Base-by-base conservation (phyloP, 2,113 vertebrate species). In the Arenaria interpres region DNA sequence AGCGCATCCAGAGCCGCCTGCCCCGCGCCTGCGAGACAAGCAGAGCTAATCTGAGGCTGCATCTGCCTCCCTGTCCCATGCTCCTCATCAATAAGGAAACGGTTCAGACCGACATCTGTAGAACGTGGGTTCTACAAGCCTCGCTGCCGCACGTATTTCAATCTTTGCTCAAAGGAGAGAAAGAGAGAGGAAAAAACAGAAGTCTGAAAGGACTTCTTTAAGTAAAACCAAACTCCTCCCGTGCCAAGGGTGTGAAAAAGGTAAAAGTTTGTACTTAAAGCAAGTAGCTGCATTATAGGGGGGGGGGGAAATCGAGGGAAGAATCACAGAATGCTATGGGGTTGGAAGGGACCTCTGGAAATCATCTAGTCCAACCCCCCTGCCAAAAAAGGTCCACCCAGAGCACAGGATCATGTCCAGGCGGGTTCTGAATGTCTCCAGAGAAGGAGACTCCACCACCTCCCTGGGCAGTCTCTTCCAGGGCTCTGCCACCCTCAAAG, bases 251-350 rank as follows among this genome's bases (percentile, higher is more conserved):
- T 66, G 57, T 57, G 43, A 45, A 76, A 76, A 97, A 89, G 77
- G 28, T 28, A 92, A 60, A 92, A 88, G 71, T 85, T 95, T 97
- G 87, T 51, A 67, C 48, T 97, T 93, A 56, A 95, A 74, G 35
- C 67, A 91, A 89, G 66, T 19, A 37, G 83, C 67, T 76, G 93
- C 88, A 79, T 85, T 97, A 87, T 35, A 66, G 48, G 27, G n/a
- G n/a, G n/a, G n/a, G n/a, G n/a, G n/a, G n/a, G n/a, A 59, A 90
- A 84, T 30, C 62, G 41, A 79, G 37, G 74, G 41, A 69, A 67
- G 45, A 46, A 46, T 46, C 19, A 46, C 45, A 46, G 45, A 46
- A 46, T 46, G 45, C 45, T 46, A 22, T 46, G 46, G 19, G 46
- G 46, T 46, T 46, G 46, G 46, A 46, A 22, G 46, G 46, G 46